phyloP scores from a whole-genome alignment of 2,888 invertebrate genomes.

The Drosophila crucigera region DNA sequence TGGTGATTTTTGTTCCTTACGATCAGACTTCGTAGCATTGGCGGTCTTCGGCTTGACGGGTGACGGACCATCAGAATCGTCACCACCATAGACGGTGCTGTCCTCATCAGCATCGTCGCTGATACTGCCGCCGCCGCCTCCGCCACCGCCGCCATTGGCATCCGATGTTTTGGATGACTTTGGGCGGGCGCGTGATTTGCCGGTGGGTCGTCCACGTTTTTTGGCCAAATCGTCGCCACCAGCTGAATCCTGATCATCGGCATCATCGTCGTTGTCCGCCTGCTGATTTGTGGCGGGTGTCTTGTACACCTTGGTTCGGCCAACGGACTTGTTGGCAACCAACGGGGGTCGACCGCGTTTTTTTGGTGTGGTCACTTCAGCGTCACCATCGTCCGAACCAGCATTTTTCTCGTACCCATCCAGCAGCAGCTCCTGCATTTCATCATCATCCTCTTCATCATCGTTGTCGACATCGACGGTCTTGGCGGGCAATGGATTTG shows the following conservation, averaged over 20 bases:
- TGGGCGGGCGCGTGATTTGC: conserved; percentile 6
- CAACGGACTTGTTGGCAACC: conserved; percentile 41
- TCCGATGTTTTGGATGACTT: conserved; percentile 9
- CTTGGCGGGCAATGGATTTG: background rate
- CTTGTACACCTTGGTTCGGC: conserved; percentile 41
- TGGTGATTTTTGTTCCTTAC: conserved; percentile 21
- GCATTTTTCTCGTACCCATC: conserved; percentile 34
- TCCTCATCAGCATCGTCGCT: conserved; percentile 31
- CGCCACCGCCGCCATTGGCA: conserved; percentile 1
- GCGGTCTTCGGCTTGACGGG: conserved; percentile 2
- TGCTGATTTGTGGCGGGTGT: background rate
- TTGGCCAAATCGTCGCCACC: conserved; percentile 33
- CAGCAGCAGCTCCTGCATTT: conserved; percentile 20
- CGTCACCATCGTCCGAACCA: conserved; percentile 19
- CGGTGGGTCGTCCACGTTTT: conserved; percentile 51
- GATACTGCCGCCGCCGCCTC: conserved; percentile 8
- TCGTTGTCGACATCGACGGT: conserved; percentile 2
- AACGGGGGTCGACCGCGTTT: conserved; percentile 64
- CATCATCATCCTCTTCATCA: conserved; percentile 12
- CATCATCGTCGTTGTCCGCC: conserved; percentile 25
- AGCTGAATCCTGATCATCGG: conserved; percentile 41
- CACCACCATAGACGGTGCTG: conserved; percentile 21
- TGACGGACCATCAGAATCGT: conserved; percentile 3
- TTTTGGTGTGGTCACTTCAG: conserved; percentile 45
- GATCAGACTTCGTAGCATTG: conserved; percentile 19